phyloP scores from a whole-genome alignment of 2,113 vertebrate genomes.

The Ranitomeya imitator region DNA sequence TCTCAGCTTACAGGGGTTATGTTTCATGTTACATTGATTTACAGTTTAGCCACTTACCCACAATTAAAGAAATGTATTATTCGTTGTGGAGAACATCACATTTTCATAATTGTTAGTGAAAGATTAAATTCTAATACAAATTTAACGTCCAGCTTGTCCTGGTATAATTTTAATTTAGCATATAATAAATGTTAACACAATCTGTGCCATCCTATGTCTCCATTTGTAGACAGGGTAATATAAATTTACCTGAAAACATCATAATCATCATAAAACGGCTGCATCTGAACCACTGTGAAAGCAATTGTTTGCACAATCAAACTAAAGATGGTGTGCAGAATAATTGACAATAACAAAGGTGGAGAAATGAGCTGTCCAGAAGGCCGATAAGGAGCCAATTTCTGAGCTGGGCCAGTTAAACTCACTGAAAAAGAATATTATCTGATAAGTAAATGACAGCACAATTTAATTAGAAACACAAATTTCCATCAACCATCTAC shows the following conservation, averaged over 20 bases:
- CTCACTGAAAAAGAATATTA: constrained; percentile 69
- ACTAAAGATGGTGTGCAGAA: constrained; percentile 74
- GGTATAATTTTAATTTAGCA: too few species aligned
- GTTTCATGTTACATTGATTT: too few species aligned
- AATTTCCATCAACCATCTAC: too few species aligned
- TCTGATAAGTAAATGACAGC: background rate
- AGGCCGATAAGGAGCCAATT: constrained; percentile 74
- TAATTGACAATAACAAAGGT: constrained; percentile 74
- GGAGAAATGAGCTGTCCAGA: constrained; percentile 73
- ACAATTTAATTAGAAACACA: too few species aligned
- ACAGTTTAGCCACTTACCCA: too few species aligned
- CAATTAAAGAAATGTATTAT: too few species aligned
- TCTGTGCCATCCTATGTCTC: background rate
- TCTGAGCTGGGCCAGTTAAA: constrained; percentile 73
- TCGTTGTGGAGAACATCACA: too few species aligned
- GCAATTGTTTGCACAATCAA: constrained; percentile 70
- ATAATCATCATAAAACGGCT: constrained; percentile 72
- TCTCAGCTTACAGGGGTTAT: too few species aligned
- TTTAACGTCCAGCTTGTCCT: too few species aligned
- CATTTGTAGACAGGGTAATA: background rate
- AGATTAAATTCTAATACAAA: too few species aligned
- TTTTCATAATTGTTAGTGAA: too few species aligned
- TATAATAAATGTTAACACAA: background rate
- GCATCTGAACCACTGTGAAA: constrained; percentile 73
- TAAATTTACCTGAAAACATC: constrained; percentile 62